phyloP scores from a whole-genome alignment of 2,113 vertebrate genomes.

The Tupaia tana region DNA sequence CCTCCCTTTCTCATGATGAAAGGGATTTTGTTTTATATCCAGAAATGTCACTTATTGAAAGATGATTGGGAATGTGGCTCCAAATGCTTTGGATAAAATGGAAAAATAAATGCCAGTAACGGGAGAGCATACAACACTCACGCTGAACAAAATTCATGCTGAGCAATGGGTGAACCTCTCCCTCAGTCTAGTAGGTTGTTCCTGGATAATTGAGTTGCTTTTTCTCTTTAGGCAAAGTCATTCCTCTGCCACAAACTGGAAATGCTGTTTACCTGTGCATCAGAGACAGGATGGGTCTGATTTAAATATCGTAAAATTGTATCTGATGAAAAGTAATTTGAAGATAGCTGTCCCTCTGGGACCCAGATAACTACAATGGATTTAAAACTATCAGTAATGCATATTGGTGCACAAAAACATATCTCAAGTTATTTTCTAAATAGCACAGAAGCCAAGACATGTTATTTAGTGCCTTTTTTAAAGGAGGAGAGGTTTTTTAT shows the following conservation, averaged over 20 bases:
- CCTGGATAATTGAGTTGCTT: neutral
- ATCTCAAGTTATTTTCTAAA: neutral
- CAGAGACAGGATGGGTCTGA: neutral
- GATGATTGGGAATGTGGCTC: neutral
- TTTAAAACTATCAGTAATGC: neutral
- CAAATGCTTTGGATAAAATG: neutral
- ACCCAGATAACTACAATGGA: neutral
- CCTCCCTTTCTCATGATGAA: constrained; percentile 41
- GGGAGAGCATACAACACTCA: neutral
- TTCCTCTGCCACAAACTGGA: neutral
- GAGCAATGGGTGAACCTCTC: neutral
- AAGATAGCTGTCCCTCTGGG: neutral
- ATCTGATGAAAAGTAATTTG: neutral
- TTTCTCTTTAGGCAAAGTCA: neutral
- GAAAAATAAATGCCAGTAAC: neutral
- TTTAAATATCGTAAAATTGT: neutral
- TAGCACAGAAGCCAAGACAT: neutral
- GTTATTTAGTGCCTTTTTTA: neutral
- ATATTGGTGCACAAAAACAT: neutral
- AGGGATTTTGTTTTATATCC: constrained; percentile 40
- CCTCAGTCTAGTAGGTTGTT: neutral
- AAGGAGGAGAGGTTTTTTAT: neutral
- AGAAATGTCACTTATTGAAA: constrained; percentile 44
- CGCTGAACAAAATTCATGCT: neutral
- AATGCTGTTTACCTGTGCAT: neutral